Evolutionary conservation across 1,140 invertebrate genomes (phyloP), one percentile per base, ranked within the genome.

Genomic region (Euwallacea similis): DNA sequence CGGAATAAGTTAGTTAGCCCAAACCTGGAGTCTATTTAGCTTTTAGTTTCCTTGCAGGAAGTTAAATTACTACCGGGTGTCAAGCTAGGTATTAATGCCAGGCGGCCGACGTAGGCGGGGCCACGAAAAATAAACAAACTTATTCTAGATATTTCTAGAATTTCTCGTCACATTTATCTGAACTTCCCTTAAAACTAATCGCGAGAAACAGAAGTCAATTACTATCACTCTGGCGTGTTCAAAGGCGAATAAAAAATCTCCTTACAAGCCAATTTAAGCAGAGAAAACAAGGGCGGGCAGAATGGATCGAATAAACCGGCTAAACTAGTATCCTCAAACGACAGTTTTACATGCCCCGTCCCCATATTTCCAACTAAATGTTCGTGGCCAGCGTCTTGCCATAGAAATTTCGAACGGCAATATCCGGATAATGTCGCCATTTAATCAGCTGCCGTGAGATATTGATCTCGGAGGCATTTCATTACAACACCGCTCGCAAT

Each of bases 351-450:
- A 69, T 62, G 67, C 55, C 53, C 16, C 50, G 60, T 47, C 47
- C 56, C 61, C 56, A 64, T 73, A 68, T 73, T 64, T 61, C 61
- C 13, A 42, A 61, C 50, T 53, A 73, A 70, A 68, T 68, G 66
- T 64, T 64, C 71, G 60, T 73, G 66, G 61, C 68, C 70, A 73
- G 60, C 66, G 65, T 72, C 69, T 72, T 69, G 64, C 71, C 76
- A 75, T 74, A 76, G 78, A 77, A 75, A 79, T 78, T 79, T 79
- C 74, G 72, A 77, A 78, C 75, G 68, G 78, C 78, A 79, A 79
- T 79, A 79, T 79, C 78, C 78, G 77, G 76, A 76, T 79, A 79
- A 76, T 73, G 75, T 72, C 77, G 76, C 77, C 73, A 78, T 79
- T 79, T 79, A 78, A 78, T 79, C 77, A 79, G 77, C 73, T 75